Evolutionary conservation across 2,888 invertebrate species (phyloP).

Genomic region (Agapostemon virescens): DNA sequence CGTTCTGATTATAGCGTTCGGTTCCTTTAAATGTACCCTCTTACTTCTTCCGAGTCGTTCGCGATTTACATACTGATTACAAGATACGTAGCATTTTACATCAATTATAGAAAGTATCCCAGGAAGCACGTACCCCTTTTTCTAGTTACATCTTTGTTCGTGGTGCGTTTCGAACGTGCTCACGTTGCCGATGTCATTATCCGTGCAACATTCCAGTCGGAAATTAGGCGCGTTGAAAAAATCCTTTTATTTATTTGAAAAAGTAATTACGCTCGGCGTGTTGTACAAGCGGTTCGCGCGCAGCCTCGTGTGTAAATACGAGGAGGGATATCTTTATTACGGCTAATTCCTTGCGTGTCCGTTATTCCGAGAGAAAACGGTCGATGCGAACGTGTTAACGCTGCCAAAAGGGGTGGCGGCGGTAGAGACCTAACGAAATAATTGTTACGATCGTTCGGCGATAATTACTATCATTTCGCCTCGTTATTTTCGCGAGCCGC

Average conservation of each 20-base stretch:
- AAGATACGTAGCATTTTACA: constrained; percentile 3
- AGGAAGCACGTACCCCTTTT: background rate
- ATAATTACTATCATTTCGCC: constrained; percentile 29
- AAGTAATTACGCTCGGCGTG: constrained; percentile 30
- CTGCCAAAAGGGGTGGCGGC: background rate
- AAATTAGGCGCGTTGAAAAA: background rate
- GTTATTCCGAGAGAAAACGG: constrained; percentile 24
- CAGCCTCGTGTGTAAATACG: constrained; percentile 30
- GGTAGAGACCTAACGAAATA: constrained; percentile 17
- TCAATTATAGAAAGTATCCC: constrained; percentile 9
- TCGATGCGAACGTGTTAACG: constrained; percentile 25
- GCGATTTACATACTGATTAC: constrained; percentile 7
- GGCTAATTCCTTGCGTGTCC: constrained; percentile 38
- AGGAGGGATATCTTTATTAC: constrained; percentile 38
- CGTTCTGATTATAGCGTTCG: constrained; percentile 6
- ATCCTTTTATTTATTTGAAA: constrained; percentile 32
- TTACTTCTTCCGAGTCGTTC: constrained; percentile 11
- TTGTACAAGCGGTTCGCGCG: constrained; percentile 35
- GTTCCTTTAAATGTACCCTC: background rate
- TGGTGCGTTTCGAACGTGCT: background rate
- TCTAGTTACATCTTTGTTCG: background rate
- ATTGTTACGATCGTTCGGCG: constrained; percentile 26
- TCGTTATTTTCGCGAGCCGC: constrained; percentile 12
- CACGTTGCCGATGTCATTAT: background rate
- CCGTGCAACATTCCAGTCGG: background rate